These are phyloP conservation scores for Calephelis perditalis DNA, from an alignment of 2,888 invertebrate genomes.

Conservation along the genomic window DNA sequence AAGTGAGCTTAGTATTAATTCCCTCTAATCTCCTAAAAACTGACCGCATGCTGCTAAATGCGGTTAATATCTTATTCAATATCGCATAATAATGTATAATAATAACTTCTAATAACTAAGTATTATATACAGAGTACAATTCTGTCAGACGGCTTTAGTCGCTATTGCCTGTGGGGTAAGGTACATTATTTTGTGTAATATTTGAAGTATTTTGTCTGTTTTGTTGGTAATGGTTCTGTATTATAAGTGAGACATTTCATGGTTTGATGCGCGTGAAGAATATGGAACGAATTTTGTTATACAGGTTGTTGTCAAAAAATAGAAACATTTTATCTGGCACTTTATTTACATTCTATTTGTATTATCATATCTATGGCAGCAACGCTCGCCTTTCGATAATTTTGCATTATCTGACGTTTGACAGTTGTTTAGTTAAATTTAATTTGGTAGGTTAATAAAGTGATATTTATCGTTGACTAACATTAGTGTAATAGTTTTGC, in stretches of 20 bases:
- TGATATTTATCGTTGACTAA: too few relatives aligned
- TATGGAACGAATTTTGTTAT: slow-evolving; percentile 34
- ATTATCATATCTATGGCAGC: too few relatives aligned
- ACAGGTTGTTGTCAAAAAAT: slow-evolving; percentile 32
- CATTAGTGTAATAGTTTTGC: too few relatives aligned
- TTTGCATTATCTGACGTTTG: too few relatives aligned
- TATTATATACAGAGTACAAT: neutral
- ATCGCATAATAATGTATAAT: slow-evolving; percentile 18
- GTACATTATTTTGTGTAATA: slow-evolving; percentile 2
- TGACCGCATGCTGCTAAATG: slow-evolving; percentile 28
- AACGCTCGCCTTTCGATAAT: too few relatives aligned
- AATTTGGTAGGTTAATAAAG: too few relatives aligned
- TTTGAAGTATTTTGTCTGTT: slow-evolving; percentile 18
- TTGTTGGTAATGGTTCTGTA: slow-evolving; percentile 27
- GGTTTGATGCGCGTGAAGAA: slow-evolving; percentile 42
- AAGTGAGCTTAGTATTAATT: slow-evolving; percentile 23
- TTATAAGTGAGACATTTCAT: slow-evolving; percentile 40
- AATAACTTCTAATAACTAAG: slow-evolving; percentile 9
- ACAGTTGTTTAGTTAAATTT: too few relatives aligned
- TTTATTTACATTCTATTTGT: too few relatives aligned
- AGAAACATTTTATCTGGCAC: too few relatives aligned
- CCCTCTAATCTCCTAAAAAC: slow-evolving; percentile 28
- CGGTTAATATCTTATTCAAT: slow-evolving; percentile 24
- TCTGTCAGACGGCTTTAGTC: slow-evolving; percentile 4
- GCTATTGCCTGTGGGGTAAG: neutral